These are phyloP conservation scores for Drosophila mojavensis DNA, from an alignment of 1,140 invertebrate species.

Conservation along the genomic window DNA sequence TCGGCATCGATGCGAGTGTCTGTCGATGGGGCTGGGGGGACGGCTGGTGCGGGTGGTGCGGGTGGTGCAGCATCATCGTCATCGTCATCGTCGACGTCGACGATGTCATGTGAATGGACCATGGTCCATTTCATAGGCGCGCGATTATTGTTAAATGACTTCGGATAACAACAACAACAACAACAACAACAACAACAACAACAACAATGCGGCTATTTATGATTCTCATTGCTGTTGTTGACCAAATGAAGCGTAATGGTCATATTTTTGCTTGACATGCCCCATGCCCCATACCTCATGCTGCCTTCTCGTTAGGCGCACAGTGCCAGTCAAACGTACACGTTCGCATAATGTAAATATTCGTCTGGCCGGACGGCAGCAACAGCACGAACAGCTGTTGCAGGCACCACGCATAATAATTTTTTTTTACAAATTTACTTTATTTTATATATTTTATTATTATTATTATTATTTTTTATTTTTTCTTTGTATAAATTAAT, in stretches of 20 bases:
- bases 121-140: conserved; percentile 59
- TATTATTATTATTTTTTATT: not conserved
- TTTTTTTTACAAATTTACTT: conserved; percentile 4
- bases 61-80: not conserved
- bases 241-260: conserved; percentile 50
- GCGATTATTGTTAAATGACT: conserved; percentile 71
- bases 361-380: conserved; percentile 14
- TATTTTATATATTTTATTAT: not conserved
- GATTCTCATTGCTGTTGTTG: conserved; percentile 43
- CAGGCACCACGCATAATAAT: conserved; percentile 8
- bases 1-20: conserved; percentile 1
- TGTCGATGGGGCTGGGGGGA: not conserved
- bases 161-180: conserved; percentile 39
- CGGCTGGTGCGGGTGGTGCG: not conserved
- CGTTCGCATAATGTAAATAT: conserved; percentile 28
- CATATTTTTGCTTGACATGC: conserved; percentile 44
- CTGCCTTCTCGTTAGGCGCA: not conserved
- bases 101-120: conserved; percentile 21
- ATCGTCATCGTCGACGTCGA: conserved; percentile 2
- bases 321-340: conserved; percentile 15
- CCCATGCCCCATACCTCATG: not conserved
- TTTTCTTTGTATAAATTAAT: conserved; percentile 36
- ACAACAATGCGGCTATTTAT: conserved; percentile 34
- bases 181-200: conserved; percentile 30
- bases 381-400: conserved; percentile 25